Conservation (phyloP, 2,113 vertebrate species). For the Terrapene triunguis region DNA sequence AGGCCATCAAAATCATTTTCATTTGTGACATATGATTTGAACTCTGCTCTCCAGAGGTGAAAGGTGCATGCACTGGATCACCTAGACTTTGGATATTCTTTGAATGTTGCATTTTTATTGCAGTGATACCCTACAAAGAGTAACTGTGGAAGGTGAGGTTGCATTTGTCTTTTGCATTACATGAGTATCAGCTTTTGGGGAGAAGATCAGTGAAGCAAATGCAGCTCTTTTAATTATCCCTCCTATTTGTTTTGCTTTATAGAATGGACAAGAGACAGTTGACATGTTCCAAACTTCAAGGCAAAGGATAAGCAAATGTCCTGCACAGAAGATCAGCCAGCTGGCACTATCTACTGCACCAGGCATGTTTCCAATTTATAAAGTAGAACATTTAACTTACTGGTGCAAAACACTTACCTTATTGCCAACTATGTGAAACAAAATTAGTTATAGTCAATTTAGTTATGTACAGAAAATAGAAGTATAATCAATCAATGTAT, state of each 20-base stretch:
- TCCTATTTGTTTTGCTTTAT: constrained; percentile 31
- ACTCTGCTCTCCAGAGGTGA: background rate
- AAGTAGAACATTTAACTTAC: constrained; percentile 47
- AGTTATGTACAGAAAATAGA: constrained; percentile 38
- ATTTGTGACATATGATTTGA: background rate
- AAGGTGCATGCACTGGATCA: background rate
- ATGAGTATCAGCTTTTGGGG: background rate
- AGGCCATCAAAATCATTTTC: background rate
- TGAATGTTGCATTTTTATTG: background rate
- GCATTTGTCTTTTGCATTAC: background rate
- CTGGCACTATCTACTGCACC: constrained; percentile 43
- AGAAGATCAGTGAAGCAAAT: background rate
- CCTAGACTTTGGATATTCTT: background rate
- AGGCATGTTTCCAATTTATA: constrained; percentile 60
- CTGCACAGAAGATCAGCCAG: constrained; percentile 61
- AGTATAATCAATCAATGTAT: constrained; percentile 33
- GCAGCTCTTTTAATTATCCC: background rate
- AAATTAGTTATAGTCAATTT: constrained; percentile 61
- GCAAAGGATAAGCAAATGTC: constrained; percentile 45
- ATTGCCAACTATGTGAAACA: constrained; percentile 50
- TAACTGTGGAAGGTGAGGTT: background rate
- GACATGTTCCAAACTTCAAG: constrained; percentile 44
- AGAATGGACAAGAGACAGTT: constrained; percentile 41
- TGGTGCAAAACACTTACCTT: constrained; percentile 55
- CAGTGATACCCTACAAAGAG: background rate